A percentile compares a stretch with the other conserved stretches of the same genome.
Evolutionary conservation across 2,113 vertebrate species (phyloP).

Genomic region (Pterophyllum scalare): DNA sequence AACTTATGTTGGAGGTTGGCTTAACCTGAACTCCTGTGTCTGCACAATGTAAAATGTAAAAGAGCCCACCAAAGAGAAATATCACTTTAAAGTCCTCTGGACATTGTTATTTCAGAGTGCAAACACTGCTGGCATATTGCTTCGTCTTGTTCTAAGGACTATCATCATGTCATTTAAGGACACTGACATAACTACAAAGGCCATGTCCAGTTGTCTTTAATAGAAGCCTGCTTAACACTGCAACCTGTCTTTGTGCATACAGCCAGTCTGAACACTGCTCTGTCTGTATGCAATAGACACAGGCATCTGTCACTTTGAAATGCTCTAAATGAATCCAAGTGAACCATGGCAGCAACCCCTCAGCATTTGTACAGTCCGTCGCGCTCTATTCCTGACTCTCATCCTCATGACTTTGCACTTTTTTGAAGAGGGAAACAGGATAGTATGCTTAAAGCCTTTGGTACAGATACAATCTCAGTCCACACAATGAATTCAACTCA

Average conservation of each 20-base stretch:
- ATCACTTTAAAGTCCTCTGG: constrained; percentile 11
- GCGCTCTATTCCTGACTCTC: background rate
- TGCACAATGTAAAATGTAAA: constrained; percentile 39
- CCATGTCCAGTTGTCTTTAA: constrained; percentile 34
- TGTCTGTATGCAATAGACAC: constrained; percentile 25
- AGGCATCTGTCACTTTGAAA: constrained; percentile 59
- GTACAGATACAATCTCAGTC: constrained; percentile 40
- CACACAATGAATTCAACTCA: constrained; percentile 41
- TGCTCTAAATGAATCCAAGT: constrained; percentile 39
- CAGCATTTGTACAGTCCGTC: background rate
- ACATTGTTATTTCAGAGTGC: constrained; percentile 21
- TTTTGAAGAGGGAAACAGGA: constrained; percentile 1
- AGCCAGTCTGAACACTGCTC: constrained; percentile 5
- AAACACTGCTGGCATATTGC: constrained; percentile 37
- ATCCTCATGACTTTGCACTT: constrained; percentile 31
- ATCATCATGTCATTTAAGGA: constrained; percentile 19
- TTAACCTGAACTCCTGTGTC: constrained; percentile 19
- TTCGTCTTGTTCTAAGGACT: constrained; percentile 1
- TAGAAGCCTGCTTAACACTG: constrained; percentile 31
- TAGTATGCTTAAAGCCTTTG: constrained; percentile 14
- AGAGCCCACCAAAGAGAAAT: constrained; percentile 18
- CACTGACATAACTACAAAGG: constrained; percentile 19
- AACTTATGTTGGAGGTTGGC: constrained; percentile 39
- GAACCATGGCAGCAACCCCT: constrained; percentile 20
- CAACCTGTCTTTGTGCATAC: constrained; percentile 38